These are phyloP conservation scores for Paguma larvata DNA, from an alignment of 2,797 vertebrate species.

Conservation along the genomic window DNA sequence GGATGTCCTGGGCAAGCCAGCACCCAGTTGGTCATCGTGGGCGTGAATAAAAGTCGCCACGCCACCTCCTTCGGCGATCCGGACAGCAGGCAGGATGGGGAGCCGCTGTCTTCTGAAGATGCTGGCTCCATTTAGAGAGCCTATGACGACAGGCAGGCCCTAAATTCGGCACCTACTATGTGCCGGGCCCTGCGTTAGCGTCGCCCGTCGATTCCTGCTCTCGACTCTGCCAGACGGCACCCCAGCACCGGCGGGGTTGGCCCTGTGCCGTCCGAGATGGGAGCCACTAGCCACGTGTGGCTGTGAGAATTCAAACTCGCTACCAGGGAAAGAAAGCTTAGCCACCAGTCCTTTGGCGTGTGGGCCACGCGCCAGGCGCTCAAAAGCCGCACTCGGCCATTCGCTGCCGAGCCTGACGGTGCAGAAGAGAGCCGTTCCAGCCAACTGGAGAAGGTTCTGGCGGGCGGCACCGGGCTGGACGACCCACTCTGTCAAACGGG, in stretches of 20 bases:
- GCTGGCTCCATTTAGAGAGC: accelerated
- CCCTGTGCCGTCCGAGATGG: accelerated
- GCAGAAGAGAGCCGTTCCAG: neutral
- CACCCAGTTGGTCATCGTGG: neutral
- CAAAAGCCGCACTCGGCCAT: neutral
- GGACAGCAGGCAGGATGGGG: accelerated
- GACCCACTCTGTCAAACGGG: neutral
- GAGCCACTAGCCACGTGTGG: neutral
- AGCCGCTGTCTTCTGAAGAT: neutral
- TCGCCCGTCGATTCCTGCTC: neutral
- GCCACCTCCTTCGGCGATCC: neutral
- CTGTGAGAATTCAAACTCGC: neutral
- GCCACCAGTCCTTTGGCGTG: neutral
- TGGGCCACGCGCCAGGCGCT: neutral
- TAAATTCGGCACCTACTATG: neutral
- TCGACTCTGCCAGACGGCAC: neutral
- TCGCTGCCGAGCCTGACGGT: neutral
- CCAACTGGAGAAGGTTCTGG: neutral
- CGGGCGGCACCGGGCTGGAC: neutral
- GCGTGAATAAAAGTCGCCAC: neutral
- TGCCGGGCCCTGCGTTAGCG: neutral
- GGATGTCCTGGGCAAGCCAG: neutral
- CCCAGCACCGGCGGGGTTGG: neutral
- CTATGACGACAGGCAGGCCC: neutral
- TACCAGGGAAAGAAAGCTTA: neutral